phyloP scores from a whole-genome alignment of 2,888 invertebrate genomes.

The Drosophila koepferae region DNA sequence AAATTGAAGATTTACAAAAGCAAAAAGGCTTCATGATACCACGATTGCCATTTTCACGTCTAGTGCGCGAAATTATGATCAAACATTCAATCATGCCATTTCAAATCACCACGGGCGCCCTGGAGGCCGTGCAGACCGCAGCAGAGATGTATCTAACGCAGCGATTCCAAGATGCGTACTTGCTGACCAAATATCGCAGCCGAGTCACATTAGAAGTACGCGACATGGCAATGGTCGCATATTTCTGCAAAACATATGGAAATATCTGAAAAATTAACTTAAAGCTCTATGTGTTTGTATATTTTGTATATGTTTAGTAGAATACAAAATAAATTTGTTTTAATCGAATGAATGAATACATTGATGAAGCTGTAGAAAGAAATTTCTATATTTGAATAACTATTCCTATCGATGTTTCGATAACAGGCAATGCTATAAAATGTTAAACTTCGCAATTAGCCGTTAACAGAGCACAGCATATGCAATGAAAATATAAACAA shows the following conservation, averaged over 20 bases:
- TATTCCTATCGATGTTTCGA: background rate
- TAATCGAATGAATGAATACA: slow-evolving; percentile 21
- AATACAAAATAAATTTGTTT: slow-evolving; percentile 14
- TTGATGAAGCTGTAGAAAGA: background rate
- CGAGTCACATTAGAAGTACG: slow-evolving; percentile 85
- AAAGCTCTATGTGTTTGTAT: background rate
- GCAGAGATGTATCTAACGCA: slow-evolving; percentile 86
- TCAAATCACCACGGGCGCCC: slow-evolving; percentile 77
- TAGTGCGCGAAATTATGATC: slow-evolving; percentile 85
- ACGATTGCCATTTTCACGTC: slow-evolving; percentile 84
- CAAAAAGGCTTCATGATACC: slow-evolving; percentile 82
- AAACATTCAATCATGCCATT: slow-evolving; percentile 29
- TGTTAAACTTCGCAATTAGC: background rate
- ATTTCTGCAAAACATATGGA: slow-evolving; percentile 42
- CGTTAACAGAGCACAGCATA: background rate
- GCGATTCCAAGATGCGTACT: slow-evolving; percentile 85
- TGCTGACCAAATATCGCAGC: slow-evolving; percentile 85
- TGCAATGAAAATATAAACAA: background rate
- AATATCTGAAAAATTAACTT: slow-evolving; percentile 5
- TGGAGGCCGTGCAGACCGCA: slow-evolving; percentile 86
- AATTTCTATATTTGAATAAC: no score
- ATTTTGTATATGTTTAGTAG: slow-evolving; percentile 19
- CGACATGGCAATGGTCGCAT: slow-evolving; percentile 85
- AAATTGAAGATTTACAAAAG: slow-evolving; percentile 56
- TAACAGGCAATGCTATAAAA: background rate